Evolutionary conservation across 2,888 invertebrate species (phyloP), one percentile per base, ranked within the genome.

Genomic region (Druceiella hillmani): DNA sequence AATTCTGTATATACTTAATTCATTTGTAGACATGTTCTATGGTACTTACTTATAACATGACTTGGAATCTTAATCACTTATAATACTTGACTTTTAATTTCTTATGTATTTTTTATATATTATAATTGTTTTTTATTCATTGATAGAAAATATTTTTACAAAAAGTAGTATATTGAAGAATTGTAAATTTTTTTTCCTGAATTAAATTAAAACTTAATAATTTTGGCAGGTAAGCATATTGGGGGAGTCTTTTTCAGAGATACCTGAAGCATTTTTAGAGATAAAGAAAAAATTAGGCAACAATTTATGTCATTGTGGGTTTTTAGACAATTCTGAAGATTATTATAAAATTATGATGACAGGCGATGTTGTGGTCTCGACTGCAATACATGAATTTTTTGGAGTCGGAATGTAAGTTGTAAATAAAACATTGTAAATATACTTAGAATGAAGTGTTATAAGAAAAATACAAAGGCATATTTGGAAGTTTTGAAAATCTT

Each of bases 331-430:
- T 12, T 75, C 76, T 45, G 59, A 69, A 5, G 67, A 76, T 7
- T 86, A 83, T 55, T 75, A 71, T 44, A 54, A 64, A 20, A 58
- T 78, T 2, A 57, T 86, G 33, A 50, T 59, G 9, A 52, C 60
- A 1, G 74, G 76, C 10, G 80, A 85, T 58, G 73, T 85, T 27
- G 81, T 77, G 3, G 73, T 86, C 16, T 85, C 85, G 1, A 85
- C 85, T 4, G 81, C 85, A 2, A 66, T 72, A 14, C 85, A 86
- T 57, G 86, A 86, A 57, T 86, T 85, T 59, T 86, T 81, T 59
- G 86, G 85, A 17, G 83, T 84, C 13, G 75, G 83, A 13, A 80
- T 85, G 83, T 80, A 64, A 64, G 73, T 63, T 41, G 17, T 27
- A 36, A 10, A 7, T 33, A 31, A 6, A 5, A n/a, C n/a, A n/a